Percentiles rank a stretch among this genome's conserved stretches.
These are phyloP conservation scores for Triops cancriformis DNA, from an alignment of 1,140 invertebrate species.

Conservation along the genomic window DNA sequence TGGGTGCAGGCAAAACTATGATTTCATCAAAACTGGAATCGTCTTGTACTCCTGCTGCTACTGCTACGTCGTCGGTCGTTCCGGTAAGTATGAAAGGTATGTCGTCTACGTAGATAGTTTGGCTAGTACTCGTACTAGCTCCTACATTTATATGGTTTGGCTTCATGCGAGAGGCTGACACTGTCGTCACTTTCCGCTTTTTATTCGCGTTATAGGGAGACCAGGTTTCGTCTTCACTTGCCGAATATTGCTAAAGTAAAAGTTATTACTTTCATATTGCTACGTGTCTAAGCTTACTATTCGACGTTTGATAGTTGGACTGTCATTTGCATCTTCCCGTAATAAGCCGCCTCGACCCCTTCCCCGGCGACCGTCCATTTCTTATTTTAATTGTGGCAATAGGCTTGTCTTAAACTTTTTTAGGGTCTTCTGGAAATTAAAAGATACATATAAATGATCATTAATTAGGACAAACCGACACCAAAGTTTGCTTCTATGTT, in stretches of 20 bases:
- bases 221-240: not conserved
- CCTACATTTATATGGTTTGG: not conserved
- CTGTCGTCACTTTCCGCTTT: not conserved
- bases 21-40: not conserved
- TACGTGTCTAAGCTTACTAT: not conserved
- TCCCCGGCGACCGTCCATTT: not conserved
- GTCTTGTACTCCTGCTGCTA: not conserved
- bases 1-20: not conserved
- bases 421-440: too few relatives aligned
- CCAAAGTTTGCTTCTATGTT: too few relatives aligned
- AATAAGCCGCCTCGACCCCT: not conserved
- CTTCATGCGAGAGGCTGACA: not conserved
- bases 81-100: not conserved
- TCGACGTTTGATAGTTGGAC: not conserved
- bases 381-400: not conserved
- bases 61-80: not conserved
- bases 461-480: too few relatives aligned
- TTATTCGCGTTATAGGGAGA: not conserved
- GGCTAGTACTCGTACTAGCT: slow-evolving; percentile 5
- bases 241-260: not conserved
- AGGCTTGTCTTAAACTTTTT: not conserved
- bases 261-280: not conserved
- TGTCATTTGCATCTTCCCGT: not conserved
- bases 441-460: too few relatives aligned
- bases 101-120: not conserved